These are phyloP conservation scores for Protaetia brevitarsis DNA, from an alignment of 1,140 invertebrate genomes.

Conservation along the genomic window DNA sequence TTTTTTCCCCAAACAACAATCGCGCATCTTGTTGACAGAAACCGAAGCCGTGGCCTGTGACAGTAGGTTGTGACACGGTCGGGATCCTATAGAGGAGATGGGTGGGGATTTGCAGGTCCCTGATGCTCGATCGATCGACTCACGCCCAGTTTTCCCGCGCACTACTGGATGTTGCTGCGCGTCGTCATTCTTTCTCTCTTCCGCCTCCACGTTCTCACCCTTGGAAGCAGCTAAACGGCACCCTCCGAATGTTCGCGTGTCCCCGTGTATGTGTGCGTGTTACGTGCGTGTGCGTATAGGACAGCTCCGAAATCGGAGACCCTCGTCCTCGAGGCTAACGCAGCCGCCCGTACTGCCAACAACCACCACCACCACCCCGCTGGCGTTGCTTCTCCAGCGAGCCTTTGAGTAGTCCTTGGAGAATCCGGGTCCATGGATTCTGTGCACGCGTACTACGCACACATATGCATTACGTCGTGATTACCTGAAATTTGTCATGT, in stretches of 20 bases:
- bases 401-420: background rate
- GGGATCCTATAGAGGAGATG: slow-evolving; percentile 31
- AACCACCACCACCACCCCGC: too few relatives aligned
- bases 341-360: too few relatives aligned
- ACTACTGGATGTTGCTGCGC: slow-evolving; percentile 36
- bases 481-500: slow-evolving; percentile 16
- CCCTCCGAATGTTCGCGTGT: background rate
- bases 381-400: too few relatives aligned
- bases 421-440: background rate
- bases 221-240: background rate
- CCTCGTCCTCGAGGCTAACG: background rate
- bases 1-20: slow-evolving; percentile 9
- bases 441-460: background rate
- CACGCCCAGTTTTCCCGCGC: slow-evolving; percentile 48
- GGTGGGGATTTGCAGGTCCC: slow-evolving; percentile 35
- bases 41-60: slow-evolving; percentile 25
- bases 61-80: slow-evolving; percentile 35
- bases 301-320: background rate
- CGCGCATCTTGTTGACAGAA: slow-evolving; percentile 22
- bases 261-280: background rate
- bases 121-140: slow-evolving; percentile 46
- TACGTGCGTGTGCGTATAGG: background rate
- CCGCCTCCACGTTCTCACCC: background rate
- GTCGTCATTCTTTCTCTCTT: background rate
- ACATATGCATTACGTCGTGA: slow-evolving; percentile 1